phyloP scores from a whole-genome alignment of 2,888 invertebrate species.

The Eupsilia transversa region DNA sequence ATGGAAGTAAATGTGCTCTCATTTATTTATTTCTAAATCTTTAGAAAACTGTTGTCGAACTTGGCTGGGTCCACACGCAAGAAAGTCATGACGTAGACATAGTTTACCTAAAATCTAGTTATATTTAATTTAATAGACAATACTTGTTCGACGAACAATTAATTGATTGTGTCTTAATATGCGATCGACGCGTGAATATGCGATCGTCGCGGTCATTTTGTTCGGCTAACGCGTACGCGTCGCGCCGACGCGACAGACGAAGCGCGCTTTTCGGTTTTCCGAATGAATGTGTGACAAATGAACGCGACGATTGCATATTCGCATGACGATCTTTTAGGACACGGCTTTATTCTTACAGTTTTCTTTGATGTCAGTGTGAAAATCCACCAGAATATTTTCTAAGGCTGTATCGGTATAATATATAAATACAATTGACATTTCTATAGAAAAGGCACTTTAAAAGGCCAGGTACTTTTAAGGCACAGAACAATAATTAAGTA shows the following conservation, averaged over 20 bases:
- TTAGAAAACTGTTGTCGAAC: conserved; percentile 2
- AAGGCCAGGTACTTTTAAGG: conserved; percentile 79
- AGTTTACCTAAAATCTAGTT: conserved; percentile 7
- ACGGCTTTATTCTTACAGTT: conserved; percentile 7
- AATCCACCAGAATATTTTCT: conserved; percentile 28
- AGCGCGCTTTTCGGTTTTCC: not conserved
- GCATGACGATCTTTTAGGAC: too few species aligned
- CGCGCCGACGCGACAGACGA: not conserved
- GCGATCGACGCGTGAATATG: not conserved
- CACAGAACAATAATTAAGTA: conserved; percentile 71
- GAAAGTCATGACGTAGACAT: not conserved
- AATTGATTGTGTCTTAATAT: not conserved
- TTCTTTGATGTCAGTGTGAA: conserved; percentile 20
- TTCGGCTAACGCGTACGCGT: too few species aligned
- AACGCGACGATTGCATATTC: not conserved
- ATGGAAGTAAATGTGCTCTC: conserved; percentile 18
- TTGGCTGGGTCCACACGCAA: conserved; percentile 2
- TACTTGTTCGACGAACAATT: not conserved
- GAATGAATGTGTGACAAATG: not conserved
- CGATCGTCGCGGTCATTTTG: not conserved
- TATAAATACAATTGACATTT: conserved; percentile 65
- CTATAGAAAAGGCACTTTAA: conserved; percentile 73
- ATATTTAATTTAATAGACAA: conserved; percentile 26
- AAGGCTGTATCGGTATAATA: conserved; percentile 47
- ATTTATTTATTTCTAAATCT: not conserved